These are phyloP conservation scores for Diachrysia chrysitis DNA, from an alignment of 2,888 invertebrate genomes.

Conservation along the genomic window DNA sequence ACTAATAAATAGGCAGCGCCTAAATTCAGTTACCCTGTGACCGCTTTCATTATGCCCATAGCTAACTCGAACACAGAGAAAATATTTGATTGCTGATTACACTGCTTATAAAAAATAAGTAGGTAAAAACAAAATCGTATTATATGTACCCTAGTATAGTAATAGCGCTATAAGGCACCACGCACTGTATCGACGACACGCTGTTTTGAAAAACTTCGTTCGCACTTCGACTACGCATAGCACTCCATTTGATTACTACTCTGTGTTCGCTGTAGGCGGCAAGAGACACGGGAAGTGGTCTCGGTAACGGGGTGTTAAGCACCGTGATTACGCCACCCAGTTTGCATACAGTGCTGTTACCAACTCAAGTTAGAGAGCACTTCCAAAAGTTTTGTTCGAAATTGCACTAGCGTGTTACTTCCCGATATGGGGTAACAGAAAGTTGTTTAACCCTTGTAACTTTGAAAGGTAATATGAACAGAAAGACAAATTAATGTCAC, in stretches of 20 bases:
- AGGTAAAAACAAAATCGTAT: not conserved
- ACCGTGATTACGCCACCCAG: conserved; percentile 62
- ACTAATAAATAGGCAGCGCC: too few relatives aligned
- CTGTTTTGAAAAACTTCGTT: not conserved
- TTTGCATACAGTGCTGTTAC: conserved; percentile 60
- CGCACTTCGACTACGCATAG: not conserved
- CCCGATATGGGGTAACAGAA: conserved; percentile 23
- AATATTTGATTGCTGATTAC: too few relatives aligned
- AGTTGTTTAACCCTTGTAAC: conserved; percentile 14
- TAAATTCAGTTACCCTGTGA: too few relatives aligned
- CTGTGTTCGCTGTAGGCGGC: conserved; percentile 17
- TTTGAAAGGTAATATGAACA: not conserved
- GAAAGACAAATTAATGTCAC: too few relatives aligned
- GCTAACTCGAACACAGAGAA: too few relatives aligned
- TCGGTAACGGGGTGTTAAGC: conserved; percentile 66
- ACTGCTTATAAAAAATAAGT: not conserved
- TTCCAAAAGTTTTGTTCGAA: conserved; percentile 45
- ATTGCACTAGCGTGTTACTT: conserved; percentile 43
- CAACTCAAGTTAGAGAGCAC: conserved; percentile 40
- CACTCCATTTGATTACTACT: conserved; percentile 12
- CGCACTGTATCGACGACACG: not conserved
- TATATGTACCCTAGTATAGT: not conserved
- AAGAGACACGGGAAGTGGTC: conserved; percentile 59
- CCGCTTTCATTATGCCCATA: too few relatives aligned
- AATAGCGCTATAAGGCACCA: not conserved